Conservation (phyloP, 2,113 vertebrate genomes). For the Laterallus jamaicensis region DNA sequence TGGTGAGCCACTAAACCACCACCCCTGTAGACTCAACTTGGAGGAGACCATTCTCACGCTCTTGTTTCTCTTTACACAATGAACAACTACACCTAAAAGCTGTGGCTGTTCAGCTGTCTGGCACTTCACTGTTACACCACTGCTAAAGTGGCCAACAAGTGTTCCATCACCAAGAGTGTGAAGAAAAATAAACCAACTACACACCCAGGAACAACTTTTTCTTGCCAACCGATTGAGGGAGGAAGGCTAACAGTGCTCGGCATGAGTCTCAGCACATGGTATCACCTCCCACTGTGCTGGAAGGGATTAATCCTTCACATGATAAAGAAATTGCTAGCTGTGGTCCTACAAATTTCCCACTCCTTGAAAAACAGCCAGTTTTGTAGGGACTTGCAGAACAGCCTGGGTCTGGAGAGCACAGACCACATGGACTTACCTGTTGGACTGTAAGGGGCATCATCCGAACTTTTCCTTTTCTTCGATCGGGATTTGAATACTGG, state of each 20-base stretch:
- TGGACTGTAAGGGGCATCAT: conserved; percentile 96
- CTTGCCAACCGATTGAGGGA: background rate
- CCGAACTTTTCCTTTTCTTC: conserved; percentile 97
- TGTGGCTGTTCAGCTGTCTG: background rate
- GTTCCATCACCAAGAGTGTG: background rate
- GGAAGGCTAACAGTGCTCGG: background rate
- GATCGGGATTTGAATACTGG: conserved; percentile 98
- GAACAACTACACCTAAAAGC: background rate
- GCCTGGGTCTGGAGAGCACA: background rate
- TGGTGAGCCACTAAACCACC: background rate
- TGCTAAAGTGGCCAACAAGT: background rate
- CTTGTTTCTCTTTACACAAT: background rate
- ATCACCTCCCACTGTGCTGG: background rate
- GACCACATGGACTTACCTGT: conserved; percentile 79
- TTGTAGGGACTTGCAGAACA: background rate
- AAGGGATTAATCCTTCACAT: background rate
- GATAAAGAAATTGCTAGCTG: background rate
- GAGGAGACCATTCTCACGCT: background rate
- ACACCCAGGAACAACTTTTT: background rate
- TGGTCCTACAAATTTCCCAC: background rate
- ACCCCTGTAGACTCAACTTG: background rate
- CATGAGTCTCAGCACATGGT: accelerated
- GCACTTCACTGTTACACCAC: background rate
- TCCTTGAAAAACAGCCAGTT: background rate
- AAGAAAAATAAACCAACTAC: background rate